phyloP scores from a whole-genome alignment of 2,888 invertebrate species.

The Himalopsyche kuldschensis region DNA sequence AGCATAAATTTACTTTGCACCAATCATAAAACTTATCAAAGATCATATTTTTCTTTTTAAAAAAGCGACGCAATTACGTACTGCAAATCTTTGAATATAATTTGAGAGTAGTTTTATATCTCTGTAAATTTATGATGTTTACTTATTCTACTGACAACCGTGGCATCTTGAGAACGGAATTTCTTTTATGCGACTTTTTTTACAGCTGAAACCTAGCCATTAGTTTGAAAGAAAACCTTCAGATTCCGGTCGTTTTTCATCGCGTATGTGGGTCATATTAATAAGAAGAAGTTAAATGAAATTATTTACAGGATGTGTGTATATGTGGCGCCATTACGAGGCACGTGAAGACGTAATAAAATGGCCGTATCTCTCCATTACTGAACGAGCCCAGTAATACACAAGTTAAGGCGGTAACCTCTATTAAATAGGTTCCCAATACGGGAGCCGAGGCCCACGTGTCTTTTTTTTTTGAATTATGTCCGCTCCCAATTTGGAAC shows the following conservation, averaged over 20 bases:
- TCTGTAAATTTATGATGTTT: no score
- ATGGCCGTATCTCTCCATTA: constrained; percentile 48
- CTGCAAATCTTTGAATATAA: no score
- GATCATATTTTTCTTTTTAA: no score
- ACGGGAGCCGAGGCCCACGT: neutral
- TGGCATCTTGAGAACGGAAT: neutral
- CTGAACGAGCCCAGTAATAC: constrained; percentile 37
- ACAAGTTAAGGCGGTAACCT: neutral
- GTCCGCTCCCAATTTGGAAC: no score
- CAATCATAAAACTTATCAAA: no score
- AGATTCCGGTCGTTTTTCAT: neutral
- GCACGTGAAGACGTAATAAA: constrained; percentile 45
- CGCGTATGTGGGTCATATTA: constrained; percentile 2
- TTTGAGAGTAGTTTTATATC: no score
- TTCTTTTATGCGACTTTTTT: neutral
- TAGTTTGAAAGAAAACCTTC: neutral
- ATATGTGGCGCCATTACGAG: constrained; percentile 38
- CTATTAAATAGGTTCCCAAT: neutral
- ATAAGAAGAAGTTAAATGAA: constrained; percentile 16
- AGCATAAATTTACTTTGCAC: no score
- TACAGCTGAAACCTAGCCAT: neutral
- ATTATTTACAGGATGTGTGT: constrained; percentile 23
- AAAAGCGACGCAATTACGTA: no score
- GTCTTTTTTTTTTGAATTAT: no score
- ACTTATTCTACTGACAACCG: no score